Base-by-base conservation (phyloP, 2,113 vertebrate genomes). In the Sinosuthora webbiana region DNA sequence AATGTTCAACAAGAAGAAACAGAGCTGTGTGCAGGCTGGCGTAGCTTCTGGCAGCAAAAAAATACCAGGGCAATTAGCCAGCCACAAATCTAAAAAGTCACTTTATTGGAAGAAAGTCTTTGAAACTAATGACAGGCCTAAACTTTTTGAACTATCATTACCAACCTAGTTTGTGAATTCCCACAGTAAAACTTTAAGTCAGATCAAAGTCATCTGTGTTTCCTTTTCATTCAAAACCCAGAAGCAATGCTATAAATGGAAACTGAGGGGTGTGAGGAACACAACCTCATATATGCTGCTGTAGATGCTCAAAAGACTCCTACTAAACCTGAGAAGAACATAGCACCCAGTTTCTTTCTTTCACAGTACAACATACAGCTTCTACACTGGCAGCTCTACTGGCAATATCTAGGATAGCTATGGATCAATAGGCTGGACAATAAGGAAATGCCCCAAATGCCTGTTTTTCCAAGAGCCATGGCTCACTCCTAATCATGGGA, bases 101-200 rank as follows among this genome's bases (percentile, higher is more conserved):
- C 12, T 83, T 70, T 15, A 70, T 0, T 62, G 50, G 53, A 92
- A 91, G 11, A 86, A 89, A 70, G 44, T 28, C 18, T 65, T 86
- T 77, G 55, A 94, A 94, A 87, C 25, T 55, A 77, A 81, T 39
- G 39, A 75, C n/a, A 77, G 25, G 44, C 6, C 62, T 69, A 60
- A 83, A 69, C 13, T 56, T 94, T 74, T 78, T 42, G 41, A 83
- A 69, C 15, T 50, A n/a, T 67, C 80, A 74, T 77, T 94, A 83
- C 41, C 52, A 81, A 96, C 81, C 50, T 33, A 89, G 52, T 33
- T 81, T 84, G 47, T 87, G 47, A 96, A 94, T 70, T 91, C 30
- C 21, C 73, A 87, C 35, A 52, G 81, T 67, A 33, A 74, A 81
- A 63, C 37, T 60, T 4, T 30, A 75, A 79, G 27, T 83, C 57